Percentiles rank a stretch among this genome's conserved stretches.
These are phyloP conservation scores for Sitta carolinensis DNA, from an alignment of 2,797 vertebrate species.

Conservation along the genomic window DNA sequence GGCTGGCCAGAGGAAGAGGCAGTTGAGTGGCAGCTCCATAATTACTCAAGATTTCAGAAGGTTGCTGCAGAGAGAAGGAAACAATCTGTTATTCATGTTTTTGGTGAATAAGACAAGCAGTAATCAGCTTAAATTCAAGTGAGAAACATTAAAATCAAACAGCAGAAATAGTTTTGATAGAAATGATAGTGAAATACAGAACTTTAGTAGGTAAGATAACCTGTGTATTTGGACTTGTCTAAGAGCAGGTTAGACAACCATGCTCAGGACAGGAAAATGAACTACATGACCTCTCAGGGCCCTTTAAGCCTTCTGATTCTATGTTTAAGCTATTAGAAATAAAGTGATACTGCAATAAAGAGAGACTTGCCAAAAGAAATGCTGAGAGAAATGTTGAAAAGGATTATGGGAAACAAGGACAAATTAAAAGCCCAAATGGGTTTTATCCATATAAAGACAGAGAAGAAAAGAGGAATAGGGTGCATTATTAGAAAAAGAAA, in stretches of 20 bases:
- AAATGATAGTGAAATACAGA: not conserved
- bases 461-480: not conserved
- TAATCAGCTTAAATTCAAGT: not conserved
- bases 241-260: not conserved
- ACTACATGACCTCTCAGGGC: not conserved
- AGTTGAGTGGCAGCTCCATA: not conserved
- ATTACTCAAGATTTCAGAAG: not conserved
- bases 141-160: not conserved
- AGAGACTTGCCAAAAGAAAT: not conserved
- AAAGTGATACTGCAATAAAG: not conserved
- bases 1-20: not conserved
- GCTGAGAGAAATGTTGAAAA: not conserved
- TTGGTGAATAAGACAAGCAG: not conserved
- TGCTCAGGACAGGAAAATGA: not conserved
- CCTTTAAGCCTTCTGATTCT: not conserved
- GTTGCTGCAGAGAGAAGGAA: not conserved
- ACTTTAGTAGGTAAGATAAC: not conserved
- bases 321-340: not conserved
- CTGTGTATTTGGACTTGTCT: not conserved
- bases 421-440: fast-evolving
- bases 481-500: not conserved
- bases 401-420: not conserved
- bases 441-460: not conserved
- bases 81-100: not conserved
- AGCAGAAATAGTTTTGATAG: not conserved